phyloP scores from a whole-genome alignment of 1,140 invertebrate genomes.

The Epicauta chinensis region DNA sequence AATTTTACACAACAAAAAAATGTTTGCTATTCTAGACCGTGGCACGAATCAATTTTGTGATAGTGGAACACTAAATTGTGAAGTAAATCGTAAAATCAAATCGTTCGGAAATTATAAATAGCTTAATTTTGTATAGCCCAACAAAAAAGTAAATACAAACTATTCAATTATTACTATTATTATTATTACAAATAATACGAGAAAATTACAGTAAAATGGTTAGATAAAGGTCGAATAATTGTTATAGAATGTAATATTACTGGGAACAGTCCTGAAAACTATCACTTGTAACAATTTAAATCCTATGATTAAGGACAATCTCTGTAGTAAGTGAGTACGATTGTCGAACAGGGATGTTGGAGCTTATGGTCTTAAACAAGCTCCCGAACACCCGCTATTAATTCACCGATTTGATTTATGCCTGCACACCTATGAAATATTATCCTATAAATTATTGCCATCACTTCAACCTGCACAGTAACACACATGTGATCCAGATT shows the following conservation, averaged over 20 bases:
- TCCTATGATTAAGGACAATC: conserved; percentile 12
- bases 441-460: conserved; percentile 25
- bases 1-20: no score
- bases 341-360: conserved; percentile 24
- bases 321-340: conserved; percentile 13
- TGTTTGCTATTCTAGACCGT: no score
- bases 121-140: conserved; percentile 13
- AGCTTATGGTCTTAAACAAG: conserved; percentile 30
- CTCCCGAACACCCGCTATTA: conserved; percentile 20
- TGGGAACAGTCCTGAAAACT: conserved; percentile 9
- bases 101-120: conserved; percentile 21
- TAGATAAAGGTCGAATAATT: no score
- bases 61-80: conserved; percentile 2
- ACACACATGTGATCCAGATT: conserved; percentile 7
- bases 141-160: conserved; percentile 10
- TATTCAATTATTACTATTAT: background rate
- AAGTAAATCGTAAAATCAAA: conserved; percentile 17
- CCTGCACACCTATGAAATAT: conserved; percentile 27
- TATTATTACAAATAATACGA: no score
- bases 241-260: background rate
- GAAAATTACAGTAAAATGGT: no score
- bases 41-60: conserved; percentile 9
- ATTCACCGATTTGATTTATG: conserved; percentile 29
- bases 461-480: conserved; percentile 13
- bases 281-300: conserved; percentile 17